Evolutionary conservation across 2,888 invertebrate species (phyloP).

Genomic region (Meandrusa payeni): DNA sequence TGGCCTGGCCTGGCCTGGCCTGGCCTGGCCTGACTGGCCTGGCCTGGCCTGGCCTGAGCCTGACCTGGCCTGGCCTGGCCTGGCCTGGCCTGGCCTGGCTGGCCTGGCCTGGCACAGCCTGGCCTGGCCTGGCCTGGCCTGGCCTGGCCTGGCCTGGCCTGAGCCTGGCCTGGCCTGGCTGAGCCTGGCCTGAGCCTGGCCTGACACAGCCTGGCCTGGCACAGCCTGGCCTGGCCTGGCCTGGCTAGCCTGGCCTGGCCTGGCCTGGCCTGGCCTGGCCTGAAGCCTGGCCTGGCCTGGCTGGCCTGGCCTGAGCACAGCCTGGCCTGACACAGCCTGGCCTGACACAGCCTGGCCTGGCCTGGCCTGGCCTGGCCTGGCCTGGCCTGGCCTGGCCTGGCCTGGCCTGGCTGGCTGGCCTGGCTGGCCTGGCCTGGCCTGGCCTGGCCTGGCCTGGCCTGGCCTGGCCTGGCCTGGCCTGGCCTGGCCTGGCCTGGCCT

Average conservation of each 20-base stretch:
- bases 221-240: background rate
- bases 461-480: constrained; percentile 1
- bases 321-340: constrained; percentile 28
- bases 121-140: constrained; percentile 15
- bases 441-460: background rate
- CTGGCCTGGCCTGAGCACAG: constrained; percentile 29
- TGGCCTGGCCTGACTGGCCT: constrained; percentile 28
- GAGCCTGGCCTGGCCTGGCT: constrained; percentile 9
- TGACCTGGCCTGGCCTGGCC: constrained; percentile 27
- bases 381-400: constrained; percentile 2
- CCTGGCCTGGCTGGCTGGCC: constrained; percentile 1
- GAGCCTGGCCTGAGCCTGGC: constrained; percentile 2
- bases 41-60: constrained; percentile 27
- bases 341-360: constrained; percentile 24
- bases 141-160: constrained; percentile 15
- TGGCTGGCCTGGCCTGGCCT: background rate
- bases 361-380: constrained; percentile 14
- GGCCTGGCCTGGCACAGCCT: constrained; percentile 7
- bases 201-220: constrained; percentile 1
- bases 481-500: too few relatives aligned
- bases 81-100: constrained; percentile 25
- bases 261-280: constrained; percentile 8
- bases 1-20: constrained; percentile 28
- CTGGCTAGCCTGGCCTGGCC: constrained; percentile 10
- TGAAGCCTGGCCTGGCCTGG: constrained; percentile 32